Conservation (phyloP, 1,140 invertebrate genomes). For the Listronotus oregonensis region DNA sequence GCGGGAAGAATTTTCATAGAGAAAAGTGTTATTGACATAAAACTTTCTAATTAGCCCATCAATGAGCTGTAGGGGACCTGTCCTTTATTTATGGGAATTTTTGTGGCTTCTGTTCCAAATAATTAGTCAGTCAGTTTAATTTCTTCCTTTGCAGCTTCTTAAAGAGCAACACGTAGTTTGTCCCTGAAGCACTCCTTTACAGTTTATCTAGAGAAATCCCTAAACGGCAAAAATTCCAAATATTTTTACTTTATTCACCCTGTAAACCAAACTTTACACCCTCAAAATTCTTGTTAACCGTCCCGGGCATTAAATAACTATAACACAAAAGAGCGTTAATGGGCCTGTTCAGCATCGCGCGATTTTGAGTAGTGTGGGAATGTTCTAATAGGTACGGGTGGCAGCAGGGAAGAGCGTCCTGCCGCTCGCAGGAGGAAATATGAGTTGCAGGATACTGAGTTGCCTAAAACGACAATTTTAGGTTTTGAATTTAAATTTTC, state of each 20-base stretch:
- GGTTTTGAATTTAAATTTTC: neutral
- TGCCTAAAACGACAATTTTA: neutral
- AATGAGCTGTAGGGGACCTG: no score
- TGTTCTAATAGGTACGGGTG: slow-evolving; percentile 52
- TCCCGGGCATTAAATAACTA: slow-evolving; percentile 52
- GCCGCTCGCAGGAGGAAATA: slow-evolving; percentile 18
- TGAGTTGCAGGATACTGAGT: neutral
- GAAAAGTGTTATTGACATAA: no score
- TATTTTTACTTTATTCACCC: slow-evolving; percentile 4
- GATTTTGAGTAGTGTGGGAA: slow-evolving; percentile 54
- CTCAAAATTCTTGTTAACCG: slow-evolving; percentile 47
- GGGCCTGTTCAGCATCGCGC: slow-evolving; percentile 50
- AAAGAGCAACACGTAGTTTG: no score
- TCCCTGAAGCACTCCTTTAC: no score
- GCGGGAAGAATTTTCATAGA: no score
- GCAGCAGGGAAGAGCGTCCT: slow-evolving; percentile 19
- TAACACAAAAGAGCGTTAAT: slow-evolving; percentile 52
- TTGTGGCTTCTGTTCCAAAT: no score
- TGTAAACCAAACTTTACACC: slow-evolving; percentile 28
- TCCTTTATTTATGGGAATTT: no score
- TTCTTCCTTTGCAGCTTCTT: no score
- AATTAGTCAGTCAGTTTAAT: no score
- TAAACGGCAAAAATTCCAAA: no score
- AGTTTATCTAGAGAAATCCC: no score
- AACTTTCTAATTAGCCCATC: no score